phyloP scores from a whole-genome alignment of 2,888 invertebrate species.

The Morpho achilles region DNA sequence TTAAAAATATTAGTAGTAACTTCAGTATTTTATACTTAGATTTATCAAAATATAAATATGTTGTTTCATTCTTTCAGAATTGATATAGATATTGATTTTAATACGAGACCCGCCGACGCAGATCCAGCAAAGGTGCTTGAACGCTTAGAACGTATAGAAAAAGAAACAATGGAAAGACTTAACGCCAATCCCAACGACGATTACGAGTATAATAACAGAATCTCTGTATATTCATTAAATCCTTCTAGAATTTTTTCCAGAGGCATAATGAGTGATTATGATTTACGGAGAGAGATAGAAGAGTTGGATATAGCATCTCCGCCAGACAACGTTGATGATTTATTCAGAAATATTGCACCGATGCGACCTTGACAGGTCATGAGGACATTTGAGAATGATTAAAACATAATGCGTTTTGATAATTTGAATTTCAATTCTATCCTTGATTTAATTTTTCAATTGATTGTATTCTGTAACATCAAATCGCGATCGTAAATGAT shows the following conservation, averaged over 20 bases:
- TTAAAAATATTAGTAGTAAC: too few species aligned
- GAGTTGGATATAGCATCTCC: constrained; percentile 24
- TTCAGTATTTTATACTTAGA: too few species aligned
- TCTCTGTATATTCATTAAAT: constrained; percentile 2
- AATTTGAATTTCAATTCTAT: too few species aligned
- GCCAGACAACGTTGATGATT: constrained; percentile 23
- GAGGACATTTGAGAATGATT: constrained; percentile 13
- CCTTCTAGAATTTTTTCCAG: constrained; percentile 26
- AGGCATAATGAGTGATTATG: constrained; percentile 24
- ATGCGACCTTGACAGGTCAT: background rate
- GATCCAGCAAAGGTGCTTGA: constrained; percentile 60
- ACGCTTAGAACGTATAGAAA: constrained; percentile 63
- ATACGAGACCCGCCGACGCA: constrained; percentile 41
- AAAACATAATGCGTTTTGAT: background rate
- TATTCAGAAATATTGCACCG: constrained; percentile 19
- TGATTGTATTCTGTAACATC: too few species aligned
- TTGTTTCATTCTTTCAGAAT: constrained; percentile 45
- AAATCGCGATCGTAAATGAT: too few species aligned
- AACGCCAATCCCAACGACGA: constrained; percentile 27
- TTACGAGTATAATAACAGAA: background rate
- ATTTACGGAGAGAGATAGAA: constrained; percentile 31
- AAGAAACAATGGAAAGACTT: constrained; percentile 56
- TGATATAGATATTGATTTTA: constrained; percentile 61
- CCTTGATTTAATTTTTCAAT: too few species aligned
- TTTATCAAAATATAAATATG: too few species aligned